Evolutionary conservation across 2,888 invertebrate species (phyloP).

Genomic region (Scotopteryx bipunctaria): DNA sequence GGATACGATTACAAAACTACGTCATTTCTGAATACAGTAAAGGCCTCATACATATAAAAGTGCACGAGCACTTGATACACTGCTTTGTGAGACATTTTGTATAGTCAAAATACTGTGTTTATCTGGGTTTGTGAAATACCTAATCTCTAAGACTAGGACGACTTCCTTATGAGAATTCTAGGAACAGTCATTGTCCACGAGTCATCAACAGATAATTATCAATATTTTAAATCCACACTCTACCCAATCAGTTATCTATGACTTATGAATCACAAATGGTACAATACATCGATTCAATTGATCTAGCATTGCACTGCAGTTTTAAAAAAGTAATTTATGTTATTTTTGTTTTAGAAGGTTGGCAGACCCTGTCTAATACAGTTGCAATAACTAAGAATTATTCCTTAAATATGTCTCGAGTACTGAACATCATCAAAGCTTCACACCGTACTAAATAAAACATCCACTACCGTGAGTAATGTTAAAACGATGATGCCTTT

Average conservation of each 20-base stretch:
- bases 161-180: neutral
- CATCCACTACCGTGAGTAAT: no score
- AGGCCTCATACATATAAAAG: neutral
- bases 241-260: conserved; percentile 16
- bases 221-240: conserved; percentile 19
- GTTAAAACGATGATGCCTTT: neutral
- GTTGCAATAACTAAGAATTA: no score
- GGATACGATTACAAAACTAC: neutral
- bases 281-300: conserved; percentile 33
- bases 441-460: no score
- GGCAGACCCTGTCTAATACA: no score
- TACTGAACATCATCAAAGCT: no score
- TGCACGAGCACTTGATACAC: no score
- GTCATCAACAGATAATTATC: conserved; percentile 15
- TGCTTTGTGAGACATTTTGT: no score
- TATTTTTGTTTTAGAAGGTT: no score
- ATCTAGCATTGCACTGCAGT: conserved; percentile 17
- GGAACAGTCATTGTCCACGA: conserved; percentile 7
- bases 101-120: neutral
- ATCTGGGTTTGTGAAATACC: neutral
- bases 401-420: no score
- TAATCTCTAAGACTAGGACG: neutral
- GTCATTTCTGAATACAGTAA: neutral
- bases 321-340: no score
- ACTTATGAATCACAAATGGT: conserved; percentile 27